phyloP scores from a whole-genome alignment of 2,888 invertebrate genomes.

The Cataglyphis altisquamis region DNA sequence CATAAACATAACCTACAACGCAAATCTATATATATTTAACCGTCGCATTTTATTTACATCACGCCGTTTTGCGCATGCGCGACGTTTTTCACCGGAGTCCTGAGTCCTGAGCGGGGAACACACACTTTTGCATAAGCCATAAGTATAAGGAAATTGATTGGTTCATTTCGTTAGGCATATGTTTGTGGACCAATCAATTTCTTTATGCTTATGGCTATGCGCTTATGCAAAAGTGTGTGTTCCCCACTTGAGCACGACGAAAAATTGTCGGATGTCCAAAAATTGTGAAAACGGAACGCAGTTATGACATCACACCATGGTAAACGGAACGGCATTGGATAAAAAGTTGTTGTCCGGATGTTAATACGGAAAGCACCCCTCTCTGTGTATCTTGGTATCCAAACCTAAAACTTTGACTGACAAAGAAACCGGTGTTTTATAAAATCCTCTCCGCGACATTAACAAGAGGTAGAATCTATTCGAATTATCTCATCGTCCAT shows the following conservation, averaged over 20 bases:
- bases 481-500: background rate
- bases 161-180: no score
- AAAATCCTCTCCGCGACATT: background rate
- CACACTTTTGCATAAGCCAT: no score
- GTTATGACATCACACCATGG: conserved; percentile 9
- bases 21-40: no score
- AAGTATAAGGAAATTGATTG: no score
- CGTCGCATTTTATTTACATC: no score
- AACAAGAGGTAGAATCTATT: background rate
- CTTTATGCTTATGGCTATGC: no score
- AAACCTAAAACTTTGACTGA: background rate
- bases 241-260: background rate
- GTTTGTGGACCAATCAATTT: no score
- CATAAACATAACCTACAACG: no score
- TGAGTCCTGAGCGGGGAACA: no score
- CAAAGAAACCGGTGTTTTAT: background rate
- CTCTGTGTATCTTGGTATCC: background rate
- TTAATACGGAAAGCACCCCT: conserved; percentile 16
- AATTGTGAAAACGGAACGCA: conserved; percentile 15
- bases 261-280: background rate
- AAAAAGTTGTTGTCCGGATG: conserved; percentile 1
- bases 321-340: conserved; percentile 7
- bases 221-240: no score
- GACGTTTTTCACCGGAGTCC: no score
- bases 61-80: background rate